Conservation (phyloP, 2,888 invertebrate genomes). For the Hyles lineata region DNA sequence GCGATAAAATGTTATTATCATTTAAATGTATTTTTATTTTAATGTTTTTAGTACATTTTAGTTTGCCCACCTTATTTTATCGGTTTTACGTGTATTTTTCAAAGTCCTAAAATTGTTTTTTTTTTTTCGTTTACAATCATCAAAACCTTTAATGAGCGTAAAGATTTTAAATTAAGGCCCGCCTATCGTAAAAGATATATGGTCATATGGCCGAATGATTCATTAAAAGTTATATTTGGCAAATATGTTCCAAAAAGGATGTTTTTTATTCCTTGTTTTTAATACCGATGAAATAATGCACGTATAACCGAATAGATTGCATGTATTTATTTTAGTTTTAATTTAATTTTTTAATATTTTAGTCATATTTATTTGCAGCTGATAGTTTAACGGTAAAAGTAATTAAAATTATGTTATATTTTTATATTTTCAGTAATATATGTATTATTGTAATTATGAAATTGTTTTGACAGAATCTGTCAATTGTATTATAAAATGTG, state of each 20-base stretch:
- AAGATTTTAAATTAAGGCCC: too few species aligned
- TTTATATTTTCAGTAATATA: slow-evolving; percentile 7
- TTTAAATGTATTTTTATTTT: slow-evolving; percentile 27
- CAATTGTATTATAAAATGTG: neutral
- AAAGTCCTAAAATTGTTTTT: too few species aligned
- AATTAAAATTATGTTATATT: slow-evolving; percentile 8
- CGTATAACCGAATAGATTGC: slow-evolving; percentile 4
- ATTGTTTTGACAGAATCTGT: slow-evolving; percentile 9
- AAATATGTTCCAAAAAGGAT: too few species aligned
- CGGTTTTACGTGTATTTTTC: neutral
- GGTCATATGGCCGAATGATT: too few species aligned
- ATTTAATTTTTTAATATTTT: slow-evolving; percentile 19
- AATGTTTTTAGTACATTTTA: slow-evolving; percentile 16
- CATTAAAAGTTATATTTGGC: too few species aligned
- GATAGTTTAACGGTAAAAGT: slow-evolving; percentile 3
- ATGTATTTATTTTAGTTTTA: slow-evolving; percentile 27
- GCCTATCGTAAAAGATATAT: too few species aligned
- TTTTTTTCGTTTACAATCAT: too few species aligned
- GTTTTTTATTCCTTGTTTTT: too few species aligned
- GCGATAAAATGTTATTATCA: slow-evolving; percentile 12
- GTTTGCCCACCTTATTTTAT: slow-evolving; percentile 14
- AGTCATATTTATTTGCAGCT: slow-evolving; percentile 27
- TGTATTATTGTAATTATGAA: slow-evolving; percentile 14
- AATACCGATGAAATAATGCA: too few species aligned
- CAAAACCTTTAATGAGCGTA: too few species aligned